These are phyloP conservation scores for Oophaga sylvatica DNA, from an alignment of 2,797 vertebrate species.

Conservation along the genomic window DNA sequence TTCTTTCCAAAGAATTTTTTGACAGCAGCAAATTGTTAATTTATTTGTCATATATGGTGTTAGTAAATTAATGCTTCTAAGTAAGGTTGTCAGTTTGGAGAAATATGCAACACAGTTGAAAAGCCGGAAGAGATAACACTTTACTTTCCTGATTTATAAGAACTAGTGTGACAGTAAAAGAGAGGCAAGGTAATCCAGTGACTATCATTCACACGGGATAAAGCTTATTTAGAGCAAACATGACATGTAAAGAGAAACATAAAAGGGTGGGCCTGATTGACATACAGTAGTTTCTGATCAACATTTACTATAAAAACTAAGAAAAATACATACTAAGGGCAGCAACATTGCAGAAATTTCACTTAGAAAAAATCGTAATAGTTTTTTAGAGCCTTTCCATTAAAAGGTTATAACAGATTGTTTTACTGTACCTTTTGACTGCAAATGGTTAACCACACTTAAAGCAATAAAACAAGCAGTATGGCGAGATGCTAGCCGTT, in stretches of 20 bases:
- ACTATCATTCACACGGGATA: not conserved
- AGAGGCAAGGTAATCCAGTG: not conserved
- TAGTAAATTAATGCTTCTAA: not conserved
- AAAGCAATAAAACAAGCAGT: constrained; percentile 58
- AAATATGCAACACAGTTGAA: constrained; percentile 10
- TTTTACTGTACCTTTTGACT: not conserved
- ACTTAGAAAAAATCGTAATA: not conserved
- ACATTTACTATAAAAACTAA: not conserved
- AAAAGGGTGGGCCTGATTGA: not conserved
- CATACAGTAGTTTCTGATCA: not conserved
- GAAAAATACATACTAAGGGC: not conserved
- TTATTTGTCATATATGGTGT: not conserved
- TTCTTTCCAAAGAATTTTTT: not conserved
- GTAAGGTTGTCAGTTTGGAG: not conserved
- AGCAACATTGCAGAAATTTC: not conserved
- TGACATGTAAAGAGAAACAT: not conserved
- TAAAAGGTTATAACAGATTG: constrained; percentile 8
- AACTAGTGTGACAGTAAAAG: not conserved
- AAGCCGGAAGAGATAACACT: not conserved
- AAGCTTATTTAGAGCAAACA: not conserved
- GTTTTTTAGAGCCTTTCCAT: constrained; percentile 7
- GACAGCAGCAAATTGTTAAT: not conserved
- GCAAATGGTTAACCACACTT: constrained; percentile 52
- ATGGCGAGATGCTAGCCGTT: constrained; percentile 46
- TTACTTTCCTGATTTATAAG: constrained; percentile 15